Conservation (phyloP, 2,113 vertebrate genomes). For the Cacatua alba region DNA sequence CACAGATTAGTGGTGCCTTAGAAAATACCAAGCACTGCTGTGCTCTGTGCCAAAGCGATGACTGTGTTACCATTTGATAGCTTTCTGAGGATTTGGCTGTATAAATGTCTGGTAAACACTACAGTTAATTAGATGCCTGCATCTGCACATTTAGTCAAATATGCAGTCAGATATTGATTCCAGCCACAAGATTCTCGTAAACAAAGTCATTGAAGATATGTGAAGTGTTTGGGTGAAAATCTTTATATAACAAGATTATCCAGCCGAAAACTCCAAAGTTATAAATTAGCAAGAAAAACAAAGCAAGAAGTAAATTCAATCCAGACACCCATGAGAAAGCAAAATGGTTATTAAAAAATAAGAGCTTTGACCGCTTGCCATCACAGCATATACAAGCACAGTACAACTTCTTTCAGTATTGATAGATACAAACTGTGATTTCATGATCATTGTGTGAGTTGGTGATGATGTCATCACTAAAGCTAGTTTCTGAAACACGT, state of each 20-base stretch:
- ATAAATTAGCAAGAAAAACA: neutral
- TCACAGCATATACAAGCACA: neutral
- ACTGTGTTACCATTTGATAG: neutral
- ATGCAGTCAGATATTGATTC: slow-evolving; percentile 37
- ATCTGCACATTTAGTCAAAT: slow-evolving; percentile 33
- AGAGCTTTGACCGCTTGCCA: neutral
- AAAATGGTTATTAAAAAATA: neutral
- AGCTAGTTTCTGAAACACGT: neutral
- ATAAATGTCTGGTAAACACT: slow-evolving; percentile 45
- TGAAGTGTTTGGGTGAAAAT: slow-evolving; percentile 46
- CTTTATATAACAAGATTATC: neutral
- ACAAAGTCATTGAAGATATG: slow-evolving; percentile 47
- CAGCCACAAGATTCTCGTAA: neutral
- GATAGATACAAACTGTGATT: neutral
- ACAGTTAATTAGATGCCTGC: slow-evolving; percentile 49
- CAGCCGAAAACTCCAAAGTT: slow-evolving; percentile 4
- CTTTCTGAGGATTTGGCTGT: slow-evolving; percentile 10
- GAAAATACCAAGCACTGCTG: neutral
- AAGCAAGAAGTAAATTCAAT: neutral
- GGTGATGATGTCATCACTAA: neutral
- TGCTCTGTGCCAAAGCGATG: neutral
- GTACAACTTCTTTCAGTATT: neutral
- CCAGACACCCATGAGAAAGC: neutral
- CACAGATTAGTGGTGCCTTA: neutral
- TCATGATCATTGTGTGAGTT: neutral